Percentiles rank a stretch among this genome's conserved stretches.
phyloP scores from a whole-genome alignment of 2,797 vertebrate genomes.

The Prunella strophiata region DNA sequence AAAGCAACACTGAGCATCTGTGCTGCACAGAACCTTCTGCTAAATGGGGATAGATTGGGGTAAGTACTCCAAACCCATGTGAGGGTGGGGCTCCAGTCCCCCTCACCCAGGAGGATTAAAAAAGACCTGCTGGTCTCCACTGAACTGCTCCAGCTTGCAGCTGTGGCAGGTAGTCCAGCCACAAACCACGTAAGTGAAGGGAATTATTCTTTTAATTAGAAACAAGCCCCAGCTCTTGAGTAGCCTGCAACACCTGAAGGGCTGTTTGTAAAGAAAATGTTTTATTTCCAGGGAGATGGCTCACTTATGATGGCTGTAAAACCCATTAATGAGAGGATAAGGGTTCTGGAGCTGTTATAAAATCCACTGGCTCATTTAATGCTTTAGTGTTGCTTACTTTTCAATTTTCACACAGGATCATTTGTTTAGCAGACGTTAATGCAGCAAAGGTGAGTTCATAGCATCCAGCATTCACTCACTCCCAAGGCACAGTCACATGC shows the following conservation, averaged over 20 bases:
- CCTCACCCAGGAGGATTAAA: neutral
- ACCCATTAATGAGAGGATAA: slow-evolving; percentile 7
- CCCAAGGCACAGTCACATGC: neutral
- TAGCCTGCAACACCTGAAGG: neutral
- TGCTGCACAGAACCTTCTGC: neutral
- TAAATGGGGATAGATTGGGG: neutral
- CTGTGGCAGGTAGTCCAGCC: neutral
- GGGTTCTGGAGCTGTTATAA: neutral
- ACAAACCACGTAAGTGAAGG: neutral
- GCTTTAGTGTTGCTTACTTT: neutral
- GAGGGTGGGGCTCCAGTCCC: neutral
- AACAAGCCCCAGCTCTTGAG: neutral
- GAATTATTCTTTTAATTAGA: slow-evolving; percentile 13
- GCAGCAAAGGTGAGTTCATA: neutral
- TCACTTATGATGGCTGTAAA: slow-evolving; percentile 8
- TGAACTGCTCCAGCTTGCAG: neutral
- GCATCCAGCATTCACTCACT: neutral
- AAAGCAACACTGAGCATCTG: rapidly evolving
- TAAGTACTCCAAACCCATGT: neutral
- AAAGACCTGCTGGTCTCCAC: neutral
- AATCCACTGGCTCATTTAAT: slow-evolving; percentile 16
- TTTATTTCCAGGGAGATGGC: slow-evolving; percentile 34
- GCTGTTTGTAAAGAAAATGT: neutral
- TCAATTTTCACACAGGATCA: neutral
- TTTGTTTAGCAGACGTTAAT: neutral